phyloP scores from a whole-genome alignment of 2,797 vertebrate species.

The Natrix natrix region DNA sequence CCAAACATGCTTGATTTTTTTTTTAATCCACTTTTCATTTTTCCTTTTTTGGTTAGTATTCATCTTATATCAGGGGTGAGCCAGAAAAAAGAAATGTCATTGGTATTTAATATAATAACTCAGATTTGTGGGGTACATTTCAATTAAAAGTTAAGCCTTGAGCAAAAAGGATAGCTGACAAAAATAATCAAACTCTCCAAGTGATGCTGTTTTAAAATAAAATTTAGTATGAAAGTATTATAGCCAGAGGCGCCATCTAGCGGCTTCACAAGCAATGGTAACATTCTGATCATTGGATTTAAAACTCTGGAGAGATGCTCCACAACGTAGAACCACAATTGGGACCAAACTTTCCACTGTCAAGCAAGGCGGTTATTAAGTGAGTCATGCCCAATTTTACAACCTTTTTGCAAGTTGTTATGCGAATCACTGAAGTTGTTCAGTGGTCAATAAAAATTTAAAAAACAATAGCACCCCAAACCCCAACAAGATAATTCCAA shows the following conservation, averaged over 20 bases:
- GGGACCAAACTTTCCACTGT: not conserved
- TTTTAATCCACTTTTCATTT: not conserved
- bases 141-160: not conserved
- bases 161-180: not conserved
- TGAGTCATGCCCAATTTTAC: not conserved
- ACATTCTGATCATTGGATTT: not conserved
- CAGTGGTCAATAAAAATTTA: not conserved
- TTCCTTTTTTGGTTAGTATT: constrained; percentile 27
- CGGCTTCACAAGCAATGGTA: constrained; percentile 17
- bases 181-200: constrained; percentile 1
- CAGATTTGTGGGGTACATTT: not conserved
- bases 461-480: no score
- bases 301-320: not conserved
- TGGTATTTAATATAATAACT: constrained; percentile 17
- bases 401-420: not conserved
- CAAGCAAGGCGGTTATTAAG: not conserved
- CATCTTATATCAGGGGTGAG: constrained; percentile 16
- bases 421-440: not conserved
- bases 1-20: not conserved
- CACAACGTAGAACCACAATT: not conserved
- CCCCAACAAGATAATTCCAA: not conserved
- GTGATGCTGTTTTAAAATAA: not conserved
- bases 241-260: constrained; percentile 64
- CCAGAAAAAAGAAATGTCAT: not conserved
- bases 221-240: not conserved